Percentiles rank a stretch among this genome's conserved stretches.
Evolutionary conservation across 2,888 invertebrate species (phyloP).

Genomic region (Acrobasis suavella): DNA sequence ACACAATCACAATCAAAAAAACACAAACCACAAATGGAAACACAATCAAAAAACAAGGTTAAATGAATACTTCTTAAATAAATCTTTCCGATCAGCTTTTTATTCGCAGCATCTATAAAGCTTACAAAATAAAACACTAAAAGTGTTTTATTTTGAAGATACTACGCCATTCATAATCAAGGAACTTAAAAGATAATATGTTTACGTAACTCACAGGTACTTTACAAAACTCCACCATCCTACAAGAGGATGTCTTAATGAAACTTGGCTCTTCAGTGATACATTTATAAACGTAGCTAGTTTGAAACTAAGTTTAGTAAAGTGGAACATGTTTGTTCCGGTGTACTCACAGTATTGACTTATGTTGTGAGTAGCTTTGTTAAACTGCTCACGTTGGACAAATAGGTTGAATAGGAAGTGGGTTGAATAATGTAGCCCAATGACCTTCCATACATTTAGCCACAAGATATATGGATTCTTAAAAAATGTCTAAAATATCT

Average conservation of each 20-base stretch:
- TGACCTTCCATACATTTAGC: too few relatives aligned
- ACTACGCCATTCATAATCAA: slow-evolving; percentile 16
- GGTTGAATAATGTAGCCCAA: too few relatives aligned
- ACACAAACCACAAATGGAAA: too few relatives aligned
- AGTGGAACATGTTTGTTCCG: slow-evolving; percentile 5
- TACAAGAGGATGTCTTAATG: slow-evolving; percentile 13
- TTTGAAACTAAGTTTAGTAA: slow-evolving; percentile 15
- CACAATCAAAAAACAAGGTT: too few relatives aligned
- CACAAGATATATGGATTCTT: neutral
- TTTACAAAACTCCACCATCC: slow-evolving; percentile 12
- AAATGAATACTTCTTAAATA: neutral
- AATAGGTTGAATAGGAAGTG: neutral
- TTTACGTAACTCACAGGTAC: slow-evolving; percentile 4
- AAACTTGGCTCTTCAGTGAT: slow-evolving; percentile 12
- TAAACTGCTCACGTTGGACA: neutral
- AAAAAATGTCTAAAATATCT: too few relatives aligned
- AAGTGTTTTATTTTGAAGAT: too few relatives aligned
- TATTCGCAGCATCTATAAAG: neutral
- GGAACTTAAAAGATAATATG: slow-evolving; percentile 7
- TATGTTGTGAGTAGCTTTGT: neutral
- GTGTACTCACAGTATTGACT: slow-evolving; percentile 11
- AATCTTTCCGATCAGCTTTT: neutral
- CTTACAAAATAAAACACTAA: slow-evolving; percentile 4
- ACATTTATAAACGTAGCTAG: slow-evolving; percentile 17
- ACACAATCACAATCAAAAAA: too few relatives aligned